Evolutionary conservation across 2,113 vertebrate genomes (phyloP).

Genomic region (Zosterops hypoxanthus): DNA sequence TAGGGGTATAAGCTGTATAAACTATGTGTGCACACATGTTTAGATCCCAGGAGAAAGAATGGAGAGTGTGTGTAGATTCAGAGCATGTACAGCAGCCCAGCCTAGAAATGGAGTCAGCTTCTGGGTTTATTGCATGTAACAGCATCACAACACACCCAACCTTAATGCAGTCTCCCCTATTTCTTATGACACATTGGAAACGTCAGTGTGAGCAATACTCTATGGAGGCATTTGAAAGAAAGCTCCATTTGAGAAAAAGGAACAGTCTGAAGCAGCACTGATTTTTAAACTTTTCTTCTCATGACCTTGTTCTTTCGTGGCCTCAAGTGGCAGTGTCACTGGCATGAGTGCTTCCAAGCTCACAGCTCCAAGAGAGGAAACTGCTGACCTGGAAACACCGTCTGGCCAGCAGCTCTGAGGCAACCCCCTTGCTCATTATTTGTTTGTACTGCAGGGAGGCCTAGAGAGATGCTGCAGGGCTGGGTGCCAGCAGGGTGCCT

Average conservation of each 20-base stretch:
- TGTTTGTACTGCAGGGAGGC: not conserved
- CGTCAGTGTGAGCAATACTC: not conserved
- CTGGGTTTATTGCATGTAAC: not conserved
- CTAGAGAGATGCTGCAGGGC: not conserved
- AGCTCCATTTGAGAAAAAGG: not conserved
- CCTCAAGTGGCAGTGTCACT: not conserved
- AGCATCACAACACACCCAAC: not conserved
- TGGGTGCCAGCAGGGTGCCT: not conserved
- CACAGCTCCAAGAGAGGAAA: not conserved
- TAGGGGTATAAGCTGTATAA: not conserved
- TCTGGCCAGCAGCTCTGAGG: not conserved
- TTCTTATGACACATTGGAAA: not conserved
- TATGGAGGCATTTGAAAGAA: not conserved
- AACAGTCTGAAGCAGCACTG: not conserved
- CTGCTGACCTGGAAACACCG: not conserved
- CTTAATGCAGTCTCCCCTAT: not conserved
- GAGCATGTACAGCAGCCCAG: not conserved
- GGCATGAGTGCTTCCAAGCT: not conserved
- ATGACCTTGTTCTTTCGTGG: not conserved
- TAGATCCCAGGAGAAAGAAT: not conserved
- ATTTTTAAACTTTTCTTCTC: not conserved
- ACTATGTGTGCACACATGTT: not conserved
- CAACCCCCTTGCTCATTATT: not conserved
- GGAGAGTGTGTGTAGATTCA: fast-evolving
- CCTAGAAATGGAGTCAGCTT: not conserved